Evolutionary conservation across 30 jellyfish, hydroid and myxozoan genomes (phyloP), one percentile per base, ranked within the genome.

Genomic region (Turritopsis dohrnii): DNA sequence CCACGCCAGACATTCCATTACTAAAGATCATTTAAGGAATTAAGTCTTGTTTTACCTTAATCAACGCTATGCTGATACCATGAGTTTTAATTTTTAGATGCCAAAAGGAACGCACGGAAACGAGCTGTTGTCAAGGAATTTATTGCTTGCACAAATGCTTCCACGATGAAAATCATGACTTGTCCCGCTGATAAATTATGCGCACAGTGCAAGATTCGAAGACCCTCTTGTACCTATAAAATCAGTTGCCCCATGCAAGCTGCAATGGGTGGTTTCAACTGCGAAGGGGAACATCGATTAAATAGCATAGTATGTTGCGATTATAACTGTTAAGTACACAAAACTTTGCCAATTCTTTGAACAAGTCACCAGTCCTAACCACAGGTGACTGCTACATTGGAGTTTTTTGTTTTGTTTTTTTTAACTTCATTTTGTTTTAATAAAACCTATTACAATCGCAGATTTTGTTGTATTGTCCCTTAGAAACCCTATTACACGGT

Each of bases 51-150:
- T n/a, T n/a, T n/a, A n/a, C n/a, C n/a, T n/a, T n/a, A n/a, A n/a
- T n/a, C n/a, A n/a, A n/a, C n/a, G n/a, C n/a, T n/a, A n/a, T n/a
- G n/a, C n/a, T n/a, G n/a, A 69, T n/a, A 7, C 22, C 77, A 69
- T 69, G 9, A 8, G 28, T 69, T 74, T 1, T n/a, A 16, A n/a
- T 74, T 23, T 74, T 74, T 29, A 74, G 83, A 0, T 74, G 72
- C 83, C 71, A 74, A 4, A 31, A 74, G 23, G 74, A 74, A 74
- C 23, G 18, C 83, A 20, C 53, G 65, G 16, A 74, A 74, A 29
- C 83, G 83, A 74, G 83, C 83, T 74, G 72, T 74, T 74, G 26
- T 74, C 20, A 26, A 72, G 13, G 83, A 74, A 74, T 74, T 74
- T 30, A 74, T 29, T 29, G 83, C 83, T 25, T 74, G 83, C 65